Evolutionary conservation across 2,113 vertebrate species (phyloP).

Genomic region (Gadus macrocephalus): DNA sequence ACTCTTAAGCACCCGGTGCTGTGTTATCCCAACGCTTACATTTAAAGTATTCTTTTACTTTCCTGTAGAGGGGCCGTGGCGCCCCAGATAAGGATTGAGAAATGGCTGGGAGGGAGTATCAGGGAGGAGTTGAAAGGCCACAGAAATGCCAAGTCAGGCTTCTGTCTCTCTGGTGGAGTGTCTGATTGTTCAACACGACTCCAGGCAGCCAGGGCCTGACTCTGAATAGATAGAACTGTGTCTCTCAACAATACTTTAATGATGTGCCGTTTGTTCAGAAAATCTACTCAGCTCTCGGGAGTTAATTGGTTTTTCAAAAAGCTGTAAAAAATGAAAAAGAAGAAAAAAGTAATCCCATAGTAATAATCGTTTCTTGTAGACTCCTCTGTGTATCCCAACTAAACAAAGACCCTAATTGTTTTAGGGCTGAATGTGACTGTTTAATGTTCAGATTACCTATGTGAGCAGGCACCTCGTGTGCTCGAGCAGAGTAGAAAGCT

Average conservation of each 20-base stretch:
- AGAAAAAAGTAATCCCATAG: constrained; percentile 67
- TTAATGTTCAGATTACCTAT: constrained; percentile 60
- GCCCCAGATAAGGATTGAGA: constrained; percentile 48
- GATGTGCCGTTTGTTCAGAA: constrained; percentile 62
- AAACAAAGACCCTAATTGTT: constrained; percentile 70
- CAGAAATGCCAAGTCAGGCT: constrained; percentile 64
- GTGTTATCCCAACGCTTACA: constrained; percentile 17
- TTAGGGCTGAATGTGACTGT: constrained; percentile 56
- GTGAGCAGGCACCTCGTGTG: constrained; percentile 40
- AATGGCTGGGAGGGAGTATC: constrained; percentile 36
- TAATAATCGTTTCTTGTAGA: constrained; percentile 67
- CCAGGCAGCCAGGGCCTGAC: constrained; percentile 50
- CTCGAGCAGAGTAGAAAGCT: constrained; percentile 34
- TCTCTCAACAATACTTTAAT: constrained; percentile 71
- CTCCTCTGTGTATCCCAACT: constrained; percentile 57
- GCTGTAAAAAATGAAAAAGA: constrained; percentile 50
- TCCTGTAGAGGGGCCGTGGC: constrained; percentile 25
- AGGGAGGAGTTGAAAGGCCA: constrained; percentile 41
- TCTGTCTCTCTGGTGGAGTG: constrained; percentile 42
- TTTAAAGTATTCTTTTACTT: constrained; percentile 35
- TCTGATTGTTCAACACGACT: constrained; percentile 63
- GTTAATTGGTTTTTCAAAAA: constrained; percentile 72
- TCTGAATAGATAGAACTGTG: constrained; percentile 68
- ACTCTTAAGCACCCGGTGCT: constrained; percentile 29
- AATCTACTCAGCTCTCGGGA: constrained; percentile 69